Evolutionary conservation across 2,888 invertebrate genomes (phyloP).

Genomic region (Megaustenia siamemsis): DNA sequence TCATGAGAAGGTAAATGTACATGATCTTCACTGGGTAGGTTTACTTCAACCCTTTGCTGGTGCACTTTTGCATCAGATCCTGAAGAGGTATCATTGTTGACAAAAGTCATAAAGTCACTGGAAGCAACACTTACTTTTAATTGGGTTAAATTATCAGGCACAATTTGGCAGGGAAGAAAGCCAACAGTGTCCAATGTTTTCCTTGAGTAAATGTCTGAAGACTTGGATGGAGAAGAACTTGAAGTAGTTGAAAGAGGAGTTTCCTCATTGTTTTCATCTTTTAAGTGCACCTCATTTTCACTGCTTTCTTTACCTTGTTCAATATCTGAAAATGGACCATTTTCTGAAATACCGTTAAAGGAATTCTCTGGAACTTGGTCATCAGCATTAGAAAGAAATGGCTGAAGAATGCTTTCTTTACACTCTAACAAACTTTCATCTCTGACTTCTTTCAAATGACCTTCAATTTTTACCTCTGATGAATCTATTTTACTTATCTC

Average conservation of each 20-base stretch:
- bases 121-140: background rate
- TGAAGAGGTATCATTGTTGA: background rate
- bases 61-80: background rate
- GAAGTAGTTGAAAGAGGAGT: background rate
- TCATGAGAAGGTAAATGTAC: background rate
- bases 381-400: background rate
- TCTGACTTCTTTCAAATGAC: background rate
- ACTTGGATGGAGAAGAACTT: background rate
- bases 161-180: slow-evolving; percentile 50
- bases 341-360: background rate
- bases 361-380: background rate
- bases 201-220: slow-evolving; percentile 32
- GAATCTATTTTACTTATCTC: background rate
- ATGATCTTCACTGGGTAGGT: background rate
- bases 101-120: background rate
- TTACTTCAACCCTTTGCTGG: background rate
- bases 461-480: background rate
- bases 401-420: background rate
- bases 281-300: background rate
- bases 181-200: slow-evolving; percentile 41
- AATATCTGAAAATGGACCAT: background rate
- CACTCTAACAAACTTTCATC: background rate
- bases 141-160: slow-evolving; percentile 13
- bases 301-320: background rate
- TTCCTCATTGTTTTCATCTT: background rate